Evolutionary conservation across 1,140 invertebrate species (phyloP).

Genomic region (Drosophila pseudoananassae): DNA sequence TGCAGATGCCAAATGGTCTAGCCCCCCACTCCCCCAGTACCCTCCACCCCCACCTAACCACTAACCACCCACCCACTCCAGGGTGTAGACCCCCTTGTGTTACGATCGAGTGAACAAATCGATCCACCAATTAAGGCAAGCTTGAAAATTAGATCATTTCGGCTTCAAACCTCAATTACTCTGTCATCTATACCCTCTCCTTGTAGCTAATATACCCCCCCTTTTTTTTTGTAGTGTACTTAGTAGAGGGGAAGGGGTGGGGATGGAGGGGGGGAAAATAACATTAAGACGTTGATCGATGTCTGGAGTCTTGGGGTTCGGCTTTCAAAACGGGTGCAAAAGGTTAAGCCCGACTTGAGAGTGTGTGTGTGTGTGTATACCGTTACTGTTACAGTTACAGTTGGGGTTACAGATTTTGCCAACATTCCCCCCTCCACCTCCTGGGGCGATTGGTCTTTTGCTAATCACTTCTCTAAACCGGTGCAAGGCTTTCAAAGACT

Average conservation of each 20-base stretch:
- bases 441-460: conserved; percentile 19
- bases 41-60: not conserved
- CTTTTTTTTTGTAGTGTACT: not conserved
- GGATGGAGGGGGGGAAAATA: not conserved
- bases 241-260: not conserved
- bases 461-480: conserved; percentile 66
- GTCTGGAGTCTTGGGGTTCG: conserved; percentile 7
- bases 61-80: too few relatives aligned
- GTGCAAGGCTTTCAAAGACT: conserved; percentile 64
- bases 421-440: not conserved
- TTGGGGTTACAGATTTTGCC: conserved; percentile 13
- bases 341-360: conserved; percentile 8
- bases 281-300: conserved; percentile 30
- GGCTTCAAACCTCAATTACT: not conserved
- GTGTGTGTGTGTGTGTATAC: conserved; percentile 2
- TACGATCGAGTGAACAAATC: conserved; percentile 53
- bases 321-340: conserved; percentile 40
- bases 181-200: not conserved
- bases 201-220: not conserved
- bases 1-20: conserved; percentile 31
- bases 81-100: conserved; percentile 2
- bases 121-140: conserved; percentile 46
- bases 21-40: too few relatives aligned
- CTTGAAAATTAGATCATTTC: conserved; percentile 1
- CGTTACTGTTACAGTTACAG: conserved; percentile 35